Percentiles rank a stretch among this genome's conserved stretches.
Evolutionary conservation across 1,140 invertebrate genomes (phyloP).

Genomic region (Magallana gigas): DNA sequence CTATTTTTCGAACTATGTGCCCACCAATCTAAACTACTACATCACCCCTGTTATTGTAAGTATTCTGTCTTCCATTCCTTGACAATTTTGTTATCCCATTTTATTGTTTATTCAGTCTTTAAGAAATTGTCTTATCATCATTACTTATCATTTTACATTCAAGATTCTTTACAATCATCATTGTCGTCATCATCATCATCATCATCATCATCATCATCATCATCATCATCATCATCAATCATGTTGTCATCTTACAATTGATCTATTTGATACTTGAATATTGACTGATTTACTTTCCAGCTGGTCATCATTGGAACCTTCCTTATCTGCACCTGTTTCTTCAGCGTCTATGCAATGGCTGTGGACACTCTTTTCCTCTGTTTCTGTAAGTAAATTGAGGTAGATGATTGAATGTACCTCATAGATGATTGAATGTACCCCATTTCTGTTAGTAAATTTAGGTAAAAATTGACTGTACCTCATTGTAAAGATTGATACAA

Average conservation of each 20-base stretch:
- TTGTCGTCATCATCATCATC: not conserved
- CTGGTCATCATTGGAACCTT: conserved; percentile 81
- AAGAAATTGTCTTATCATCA: not conserved
- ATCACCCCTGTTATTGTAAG: conserved; percentile 80
- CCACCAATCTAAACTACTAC: conserved; percentile 82
- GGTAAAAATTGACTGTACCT: too few species aligned
- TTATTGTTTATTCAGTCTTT: not conserved
- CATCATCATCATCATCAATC: not conserved
- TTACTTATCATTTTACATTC: not conserved
- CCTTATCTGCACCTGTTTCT: conserved; percentile 93
- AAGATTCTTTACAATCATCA: not conserved
- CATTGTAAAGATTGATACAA: too few species aligned
- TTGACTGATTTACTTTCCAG: conserved; percentile 60
- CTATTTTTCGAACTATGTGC: conserved; percentile 72
- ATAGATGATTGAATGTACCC: too few species aligned
- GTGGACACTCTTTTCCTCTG: conserved; percentile 97
- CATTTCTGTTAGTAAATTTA: too few species aligned
- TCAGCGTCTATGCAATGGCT: conserved; percentile 95
- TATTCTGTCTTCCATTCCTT: conserved; percentile 22
- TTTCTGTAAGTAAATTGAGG: conserved; percentile 86
- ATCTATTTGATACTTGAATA: not conserved
- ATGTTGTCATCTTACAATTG: not conserved
- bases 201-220: not conserved
- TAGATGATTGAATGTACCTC: too few species aligned
- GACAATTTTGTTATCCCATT: not conserved